A percentile compares a stretch with the other conserved stretches of the same genome.
phyloP scores from a whole-genome alignment of 2,797 vertebrate genomes.

The Labeo calbasu region DNA sequence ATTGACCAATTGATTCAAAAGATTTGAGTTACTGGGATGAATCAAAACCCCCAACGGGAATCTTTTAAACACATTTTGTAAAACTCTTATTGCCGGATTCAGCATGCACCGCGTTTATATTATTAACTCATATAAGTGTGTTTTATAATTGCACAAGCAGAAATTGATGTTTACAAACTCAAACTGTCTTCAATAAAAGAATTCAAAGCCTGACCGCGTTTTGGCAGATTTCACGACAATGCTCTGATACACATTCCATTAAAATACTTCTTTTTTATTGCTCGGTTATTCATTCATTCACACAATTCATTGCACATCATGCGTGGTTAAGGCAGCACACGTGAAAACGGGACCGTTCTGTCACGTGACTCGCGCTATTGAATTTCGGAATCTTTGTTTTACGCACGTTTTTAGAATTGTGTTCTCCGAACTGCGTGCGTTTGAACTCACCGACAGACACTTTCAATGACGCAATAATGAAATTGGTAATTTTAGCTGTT shows the following conservation, averaged over 20 bases:
- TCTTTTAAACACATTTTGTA: not conserved
- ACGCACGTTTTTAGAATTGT: not conserved
- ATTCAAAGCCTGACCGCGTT: not conserved
- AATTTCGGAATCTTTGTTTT: not conserved
- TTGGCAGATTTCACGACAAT: not conserved
- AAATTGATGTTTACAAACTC: not conserved
- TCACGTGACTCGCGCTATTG: slow-evolving; percentile 2
- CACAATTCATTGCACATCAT: not conserved
- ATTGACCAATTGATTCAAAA: not conserved
- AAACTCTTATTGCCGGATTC: not conserved
- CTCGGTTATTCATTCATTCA: not conserved
- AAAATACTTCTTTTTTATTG: not conserved
- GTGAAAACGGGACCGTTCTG: not conserved
- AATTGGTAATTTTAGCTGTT: slow-evolving; percentile 49
- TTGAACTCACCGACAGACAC: not conserved
- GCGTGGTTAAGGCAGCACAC: not conserved
- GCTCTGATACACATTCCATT: not conserved
- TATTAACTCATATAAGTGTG: not conserved
- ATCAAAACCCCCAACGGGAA: not conserved
- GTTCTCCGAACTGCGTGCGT: not conserved
- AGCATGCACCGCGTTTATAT: not conserved
- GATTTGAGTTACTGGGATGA: not conserved
- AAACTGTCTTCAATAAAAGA: not conserved
- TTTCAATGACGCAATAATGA: slow-evolving; percentile 5
- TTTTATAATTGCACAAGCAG: not conserved